Conservation (phyloP, 1,140 invertebrate species). For the Sinella curviseta region DNA sequence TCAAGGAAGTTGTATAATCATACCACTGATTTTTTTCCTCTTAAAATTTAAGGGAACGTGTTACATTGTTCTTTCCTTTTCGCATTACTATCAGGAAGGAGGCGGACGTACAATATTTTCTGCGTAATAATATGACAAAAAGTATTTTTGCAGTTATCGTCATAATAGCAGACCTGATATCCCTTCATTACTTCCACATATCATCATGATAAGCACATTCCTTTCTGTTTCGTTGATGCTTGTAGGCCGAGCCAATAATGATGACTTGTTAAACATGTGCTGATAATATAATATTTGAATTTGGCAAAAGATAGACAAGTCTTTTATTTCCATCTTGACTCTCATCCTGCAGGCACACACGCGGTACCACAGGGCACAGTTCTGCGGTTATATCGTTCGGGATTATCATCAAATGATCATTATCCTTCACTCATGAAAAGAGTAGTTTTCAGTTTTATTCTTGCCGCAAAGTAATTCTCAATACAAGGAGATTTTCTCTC, state of each 20-base stretch:
- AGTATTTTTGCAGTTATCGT: too few species aligned
- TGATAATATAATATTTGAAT: constrained; percentile 20
- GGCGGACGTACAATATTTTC: background rate
- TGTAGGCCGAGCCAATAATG: too few species aligned
- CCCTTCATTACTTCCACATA: background rate
- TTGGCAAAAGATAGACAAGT: background rate
- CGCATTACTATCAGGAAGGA: constrained; percentile 2
- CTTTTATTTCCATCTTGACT: constrained; percentile 16
- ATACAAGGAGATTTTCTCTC: background rate
- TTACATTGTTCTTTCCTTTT: background rate
- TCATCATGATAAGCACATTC: background rate
- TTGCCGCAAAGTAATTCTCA: too few species aligned
- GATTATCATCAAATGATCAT: background rate
- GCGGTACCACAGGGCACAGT: too few species aligned
- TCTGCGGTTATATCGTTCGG: background rate
- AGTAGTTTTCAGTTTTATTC: too few species aligned
- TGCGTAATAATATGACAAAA: background rate
- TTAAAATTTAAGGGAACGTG: constrained; percentile 1
- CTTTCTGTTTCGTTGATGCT: background rate
- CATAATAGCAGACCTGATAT: too few species aligned
- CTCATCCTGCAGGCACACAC: background rate
- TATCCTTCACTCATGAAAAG: background rate
- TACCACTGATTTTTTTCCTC: background rate
- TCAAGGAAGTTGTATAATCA: constrained; percentile 17
- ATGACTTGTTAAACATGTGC: too few species aligned